Evolutionary conservation across 2,113 vertebrate species (phyloP).

Genomic region (Chlamydotis undulata): DNA sequence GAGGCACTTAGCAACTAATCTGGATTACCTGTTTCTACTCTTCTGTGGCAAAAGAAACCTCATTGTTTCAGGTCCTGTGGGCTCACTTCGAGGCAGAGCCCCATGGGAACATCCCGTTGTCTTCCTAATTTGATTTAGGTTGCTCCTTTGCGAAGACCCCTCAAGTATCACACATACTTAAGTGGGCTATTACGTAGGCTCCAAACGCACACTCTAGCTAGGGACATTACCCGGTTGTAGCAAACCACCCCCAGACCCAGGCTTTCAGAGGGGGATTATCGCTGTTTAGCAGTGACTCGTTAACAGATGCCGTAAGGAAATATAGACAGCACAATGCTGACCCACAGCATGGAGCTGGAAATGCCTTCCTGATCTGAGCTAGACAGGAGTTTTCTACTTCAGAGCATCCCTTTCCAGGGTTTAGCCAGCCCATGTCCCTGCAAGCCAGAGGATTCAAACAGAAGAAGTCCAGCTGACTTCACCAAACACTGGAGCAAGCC

Average conservation of each 20-base stretch:
- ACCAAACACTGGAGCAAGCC: not conserved
- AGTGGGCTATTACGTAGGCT: not conserved
- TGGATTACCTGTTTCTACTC: conserved; percentile 4
- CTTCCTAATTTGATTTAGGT: conserved; percentile 20
- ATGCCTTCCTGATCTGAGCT: not conserved
- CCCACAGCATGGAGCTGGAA: conserved; percentile 5
- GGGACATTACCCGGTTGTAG: not conserved
- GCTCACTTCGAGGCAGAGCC: not conserved
- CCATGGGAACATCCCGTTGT: not conserved
- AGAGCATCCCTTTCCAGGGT: not conserved
- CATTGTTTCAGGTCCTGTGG: conserved; percentile 12
- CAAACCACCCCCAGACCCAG: not conserved
- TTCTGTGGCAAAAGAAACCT: not conserved
- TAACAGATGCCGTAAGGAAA: not conserved
- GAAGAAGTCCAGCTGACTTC: not conserved
- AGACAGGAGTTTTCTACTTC: not conserved
- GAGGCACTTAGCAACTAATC: conserved; percentile 24
- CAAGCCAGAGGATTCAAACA: not conserved
- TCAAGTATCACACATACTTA: not conserved
- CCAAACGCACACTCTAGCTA: not conserved
- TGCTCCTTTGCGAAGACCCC: conserved; percentile 10
- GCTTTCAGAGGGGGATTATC: not conserved
- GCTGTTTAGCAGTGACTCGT: not conserved
- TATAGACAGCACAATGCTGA: not conserved
- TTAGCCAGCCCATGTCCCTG: not conserved